Conservation (phyloP, 1,140 invertebrate genomes). For the Theocolax elegans region DNA sequence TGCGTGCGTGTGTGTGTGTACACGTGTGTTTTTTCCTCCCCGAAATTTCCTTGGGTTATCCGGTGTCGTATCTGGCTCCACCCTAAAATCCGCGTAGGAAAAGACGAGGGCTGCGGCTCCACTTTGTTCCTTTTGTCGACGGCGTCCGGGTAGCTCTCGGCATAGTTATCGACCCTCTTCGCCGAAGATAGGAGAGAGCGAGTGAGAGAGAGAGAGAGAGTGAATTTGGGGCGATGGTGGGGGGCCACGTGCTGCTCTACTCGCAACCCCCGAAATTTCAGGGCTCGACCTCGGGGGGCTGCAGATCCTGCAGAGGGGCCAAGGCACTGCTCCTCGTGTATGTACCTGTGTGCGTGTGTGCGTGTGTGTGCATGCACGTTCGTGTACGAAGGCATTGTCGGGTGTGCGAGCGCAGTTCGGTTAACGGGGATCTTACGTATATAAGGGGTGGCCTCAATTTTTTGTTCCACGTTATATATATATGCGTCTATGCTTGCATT, state of each 20-base stretch:
- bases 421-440: too few species aligned
- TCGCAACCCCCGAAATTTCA: constrained; percentile 31
- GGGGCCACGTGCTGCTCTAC: constrained; percentile 53
- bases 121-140: constrained; percentile 15
- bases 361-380: neutral
- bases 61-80: too few species aligned
- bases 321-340: neutral
- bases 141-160: neutral
- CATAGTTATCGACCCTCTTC: constrained; percentile 29
- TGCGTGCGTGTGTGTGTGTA: too few species aligned
- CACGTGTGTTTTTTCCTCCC: too few species aligned
- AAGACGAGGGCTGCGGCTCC: neutral
- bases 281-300: constrained; percentile 35
- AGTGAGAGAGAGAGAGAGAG: neutral
- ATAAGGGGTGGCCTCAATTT: too few species aligned
- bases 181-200: neutral
- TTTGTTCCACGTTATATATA: too few species aligned
- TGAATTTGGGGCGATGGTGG: constrained; percentile 43
- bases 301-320: constrained; percentile 8
- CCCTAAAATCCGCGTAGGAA: too few species aligned
- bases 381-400: neutral
- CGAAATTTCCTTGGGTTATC: too few species aligned
- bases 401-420: too few species aligned
- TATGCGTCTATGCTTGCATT: too few species aligned
- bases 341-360: constrained; percentile 3